Conservation (phyloP, 2,113 vertebrate species). For the Brachypteracias leptosomus region DNA sequence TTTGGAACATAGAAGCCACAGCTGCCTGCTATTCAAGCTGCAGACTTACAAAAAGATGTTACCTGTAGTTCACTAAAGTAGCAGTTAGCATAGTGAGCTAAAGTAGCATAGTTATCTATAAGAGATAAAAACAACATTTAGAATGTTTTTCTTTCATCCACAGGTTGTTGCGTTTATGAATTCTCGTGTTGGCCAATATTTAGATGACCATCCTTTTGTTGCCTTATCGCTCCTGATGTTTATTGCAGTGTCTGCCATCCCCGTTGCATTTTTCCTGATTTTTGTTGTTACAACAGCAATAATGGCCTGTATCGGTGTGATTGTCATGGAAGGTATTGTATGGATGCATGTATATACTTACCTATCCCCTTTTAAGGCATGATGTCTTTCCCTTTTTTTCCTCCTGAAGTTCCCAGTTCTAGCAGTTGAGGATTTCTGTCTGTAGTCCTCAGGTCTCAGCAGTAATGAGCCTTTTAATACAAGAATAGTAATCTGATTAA, state of each 20-base stretch:
- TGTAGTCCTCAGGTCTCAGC: not conserved
- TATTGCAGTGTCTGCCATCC: constrained; percentile 75
- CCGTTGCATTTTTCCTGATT: constrained; percentile 81
- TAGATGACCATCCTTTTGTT: constrained; percentile 82
- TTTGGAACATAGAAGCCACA: not conserved
- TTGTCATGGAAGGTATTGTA: constrained; percentile 85
- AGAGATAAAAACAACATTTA: not conserved
- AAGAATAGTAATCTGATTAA: constrained; percentile 9
- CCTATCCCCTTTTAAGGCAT: not conserved
- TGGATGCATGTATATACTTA: not conserved
- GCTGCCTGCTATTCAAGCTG: not conserved
- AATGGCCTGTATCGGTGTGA: constrained; percentile 77
- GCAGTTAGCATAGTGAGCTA: not conserved
- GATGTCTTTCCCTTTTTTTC: not conserved
- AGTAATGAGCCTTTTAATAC: not conserved
- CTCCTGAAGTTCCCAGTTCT: not conserved
- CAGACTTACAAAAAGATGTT: not conserved
- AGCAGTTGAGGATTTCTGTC: not conserved
- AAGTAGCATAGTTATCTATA: not conserved
- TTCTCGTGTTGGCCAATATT: constrained; percentile 78
- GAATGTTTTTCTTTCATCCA: not conserved
- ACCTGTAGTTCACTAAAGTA: not conserved
- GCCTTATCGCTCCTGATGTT: constrained; percentile 82
- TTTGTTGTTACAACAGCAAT: constrained; percentile 77
- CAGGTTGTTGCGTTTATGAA: constrained; percentile 84